Conservation (phyloP, 2,797 vertebrate genomes). For the Myiotriccus ornatus region DNA sequence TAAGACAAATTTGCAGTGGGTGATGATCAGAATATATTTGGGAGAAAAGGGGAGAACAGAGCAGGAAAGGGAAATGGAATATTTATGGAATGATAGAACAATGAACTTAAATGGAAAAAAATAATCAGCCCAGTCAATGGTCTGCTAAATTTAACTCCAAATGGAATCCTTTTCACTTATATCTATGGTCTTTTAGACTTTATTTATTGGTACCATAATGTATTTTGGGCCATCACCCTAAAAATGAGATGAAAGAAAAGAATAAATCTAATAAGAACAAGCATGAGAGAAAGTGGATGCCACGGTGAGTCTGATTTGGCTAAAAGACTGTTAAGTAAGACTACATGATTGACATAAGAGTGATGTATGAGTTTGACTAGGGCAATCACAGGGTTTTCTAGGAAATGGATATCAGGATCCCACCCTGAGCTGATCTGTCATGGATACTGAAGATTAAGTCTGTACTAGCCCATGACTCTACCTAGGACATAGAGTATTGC, state of each 20-base stretch:
- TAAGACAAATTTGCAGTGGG: slow-evolving; percentile 21
- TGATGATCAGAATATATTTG: slow-evolving; percentile 2
- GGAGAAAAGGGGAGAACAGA: not conserved
- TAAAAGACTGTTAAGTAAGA: not conserved
- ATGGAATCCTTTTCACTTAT: slow-evolving; percentile 14
- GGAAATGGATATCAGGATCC: not conserved
- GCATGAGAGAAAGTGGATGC: not conserved
- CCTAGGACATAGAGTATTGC: rapidly evolving
- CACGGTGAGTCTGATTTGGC: not conserved
- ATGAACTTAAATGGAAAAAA: slow-evolving; percentile 36
- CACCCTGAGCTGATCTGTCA: not conserved
- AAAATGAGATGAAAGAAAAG: not conserved
- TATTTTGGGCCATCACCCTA: not conserved
- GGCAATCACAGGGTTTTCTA: not conserved
- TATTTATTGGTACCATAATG: not conserved
- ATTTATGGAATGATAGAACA: slow-evolving; percentile 36
- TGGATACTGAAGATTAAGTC: not conserved
- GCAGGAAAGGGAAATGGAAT: slow-evolving; percentile 19
- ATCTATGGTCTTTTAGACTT: not conserved
- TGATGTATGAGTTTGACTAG: not conserved
- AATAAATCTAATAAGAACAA: not conserved
- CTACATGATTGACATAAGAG: rapidly evolving
- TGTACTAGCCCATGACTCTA: rapidly evolving
- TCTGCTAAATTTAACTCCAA: slow-evolving; percentile 46
- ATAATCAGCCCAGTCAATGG: slow-evolving; percentile 7